These are phyloP conservation scores for Harpagoxenus sublaevis DNA, from an alignment of 2,888 invertebrate genomes.

Conservation along the genomic window DNA sequence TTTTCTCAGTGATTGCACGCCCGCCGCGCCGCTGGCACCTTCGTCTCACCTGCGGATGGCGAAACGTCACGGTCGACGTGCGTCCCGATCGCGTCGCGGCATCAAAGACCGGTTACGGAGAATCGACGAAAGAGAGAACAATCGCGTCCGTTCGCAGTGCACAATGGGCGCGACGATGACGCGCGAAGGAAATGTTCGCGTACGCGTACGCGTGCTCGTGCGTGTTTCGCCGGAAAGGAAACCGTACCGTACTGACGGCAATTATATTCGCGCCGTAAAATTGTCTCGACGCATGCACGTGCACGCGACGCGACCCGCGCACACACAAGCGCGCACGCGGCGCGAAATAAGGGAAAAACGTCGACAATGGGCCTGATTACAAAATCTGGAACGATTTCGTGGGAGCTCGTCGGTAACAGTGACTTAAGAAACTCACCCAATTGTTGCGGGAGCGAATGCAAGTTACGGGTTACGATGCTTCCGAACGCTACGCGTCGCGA, in stretches of 20 bases:
- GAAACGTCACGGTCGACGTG: slow-evolving; percentile 78
- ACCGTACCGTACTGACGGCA: slow-evolving; percentile 61
- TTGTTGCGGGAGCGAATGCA: slow-evolving; percentile 69
- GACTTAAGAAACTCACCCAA: slow-evolving; percentile 76
- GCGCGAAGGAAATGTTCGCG: slow-evolving; percentile 58
- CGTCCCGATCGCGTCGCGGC: slow-evolving; percentile 66
- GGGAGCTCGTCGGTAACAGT: slow-evolving; percentile 73
- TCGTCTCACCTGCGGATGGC: slow-evolving; percentile 71
- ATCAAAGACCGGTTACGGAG: slow-evolving; percentile 62
- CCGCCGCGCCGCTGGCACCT: slow-evolving; percentile 53
- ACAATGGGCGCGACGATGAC: slow-evolving; percentile 62
- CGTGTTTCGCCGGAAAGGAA: slow-evolving; percentile 63
- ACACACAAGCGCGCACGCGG: slow-evolving; percentile 40
- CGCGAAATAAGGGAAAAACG: slow-evolving; percentile 43
- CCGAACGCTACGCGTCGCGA: slow-evolving; percentile 53
- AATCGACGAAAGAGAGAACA: slow-evolving; percentile 69
- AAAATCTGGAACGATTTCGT: slow-evolving; percentile 81
- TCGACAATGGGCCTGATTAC: slow-evolving; percentile 76
- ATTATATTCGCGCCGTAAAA: slow-evolving; percentile 79
- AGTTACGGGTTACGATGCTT: slow-evolving; percentile 63
- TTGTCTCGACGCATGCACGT: slow-evolving; percentile 68
- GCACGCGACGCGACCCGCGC: slow-evolving; percentile 53
- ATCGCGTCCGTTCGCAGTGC: slow-evolving; percentile 60
- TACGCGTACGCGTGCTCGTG: slow-evolving; percentile 60
- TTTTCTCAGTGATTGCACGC: slow-evolving; percentile 48